Conservation (phyloP, 2,113 vertebrate genomes). For the Narcine bancroftii region DNA sequence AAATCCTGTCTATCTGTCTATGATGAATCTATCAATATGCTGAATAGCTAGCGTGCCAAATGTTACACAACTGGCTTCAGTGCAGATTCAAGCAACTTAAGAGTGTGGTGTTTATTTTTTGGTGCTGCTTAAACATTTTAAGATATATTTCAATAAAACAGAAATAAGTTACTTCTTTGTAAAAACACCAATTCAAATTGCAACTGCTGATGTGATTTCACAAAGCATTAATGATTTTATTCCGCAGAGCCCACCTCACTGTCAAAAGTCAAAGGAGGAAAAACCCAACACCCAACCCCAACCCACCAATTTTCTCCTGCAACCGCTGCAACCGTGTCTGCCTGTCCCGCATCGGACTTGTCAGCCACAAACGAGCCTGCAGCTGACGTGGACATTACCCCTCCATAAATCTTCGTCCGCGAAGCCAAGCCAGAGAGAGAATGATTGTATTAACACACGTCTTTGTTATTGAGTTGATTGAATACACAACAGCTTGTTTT, state of each 20-base stretch:
- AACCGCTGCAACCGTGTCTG: too few relatives aligned
- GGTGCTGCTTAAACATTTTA: background rate
- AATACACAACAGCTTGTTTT: background rate
- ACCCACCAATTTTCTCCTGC: too few relatives aligned
- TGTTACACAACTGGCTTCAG: background rate
- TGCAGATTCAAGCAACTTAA: conserved; percentile 3
- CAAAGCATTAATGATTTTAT: conserved; percentile 30
- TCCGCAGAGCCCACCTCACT: too few relatives aligned
- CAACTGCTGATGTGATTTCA: conserved; percentile 24
- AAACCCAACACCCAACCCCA: too few relatives aligned
- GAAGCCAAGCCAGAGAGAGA: too few relatives aligned
- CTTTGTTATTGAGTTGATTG: conserved; percentile 31
- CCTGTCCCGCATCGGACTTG: too few relatives aligned
- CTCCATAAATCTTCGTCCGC: too few relatives aligned
- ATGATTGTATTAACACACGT: conserved; percentile 30
- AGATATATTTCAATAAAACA: conserved; percentile 21
- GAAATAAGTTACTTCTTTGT: background rate
- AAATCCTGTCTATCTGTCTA: background rate
- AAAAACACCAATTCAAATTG: background rate
- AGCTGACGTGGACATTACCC: too few relatives aligned
- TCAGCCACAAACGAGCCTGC: too few relatives aligned
- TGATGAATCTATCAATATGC: background rate
- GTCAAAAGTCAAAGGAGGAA: too few relatives aligned
- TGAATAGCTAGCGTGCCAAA: background rate
- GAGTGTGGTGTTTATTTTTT: conserved; percentile 7